A percentile compares a stretch with the other conserved stretches of the same genome.
These are phyloP conservation scores for Eristalinus sepulchralis DNA, from an alignment of 2,888 invertebrate species.

Conservation along the genomic window DNA sequence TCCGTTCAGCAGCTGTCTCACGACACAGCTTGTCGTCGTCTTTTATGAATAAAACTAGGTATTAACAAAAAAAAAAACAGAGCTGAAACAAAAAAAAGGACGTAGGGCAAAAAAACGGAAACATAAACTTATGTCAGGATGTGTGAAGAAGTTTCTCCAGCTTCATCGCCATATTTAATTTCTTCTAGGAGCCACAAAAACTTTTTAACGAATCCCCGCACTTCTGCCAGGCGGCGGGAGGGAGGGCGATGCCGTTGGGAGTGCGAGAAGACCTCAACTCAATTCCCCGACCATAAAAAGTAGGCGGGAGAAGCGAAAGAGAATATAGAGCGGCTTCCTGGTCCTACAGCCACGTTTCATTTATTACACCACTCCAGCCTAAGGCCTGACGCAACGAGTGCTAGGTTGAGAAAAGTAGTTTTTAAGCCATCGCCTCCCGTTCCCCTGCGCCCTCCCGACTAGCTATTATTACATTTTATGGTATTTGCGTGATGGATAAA, in stretches of 20 bases:
- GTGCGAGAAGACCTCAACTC: background rate
- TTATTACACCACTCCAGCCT: background rate
- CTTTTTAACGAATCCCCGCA: slow-evolving; percentile 46
- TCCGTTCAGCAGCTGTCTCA: slow-evolving; percentile 31
- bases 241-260: slow-evolving; percentile 19
- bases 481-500: slow-evolving; percentile 61
- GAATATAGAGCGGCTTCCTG: slow-evolving; percentile 23
- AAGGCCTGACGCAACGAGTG: background rate
- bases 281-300: slow-evolving; percentile 10
- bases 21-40: slow-evolving; percentile 16
- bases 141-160: slow-evolving; percentile 33
- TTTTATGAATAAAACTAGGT: background rate
- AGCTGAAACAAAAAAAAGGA: background rate
- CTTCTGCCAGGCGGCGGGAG: slow-evolving; percentile 42
- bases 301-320: background rate
- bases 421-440: background rate
- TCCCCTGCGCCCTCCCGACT: background rate
- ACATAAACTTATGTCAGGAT: slow-evolving; percentile 16
- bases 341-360: slow-evolving; percentile 10
- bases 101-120: background rate
- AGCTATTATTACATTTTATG: slow-evolving; percentile 60
- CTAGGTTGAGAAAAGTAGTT: slow-evolving; percentile 1
- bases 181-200: slow-evolving; percentile 45
- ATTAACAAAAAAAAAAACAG: background rate
- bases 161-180: slow-evolving; percentile 40